Percentiles rank a stretch among this genome's conserved stretches.
Evolutionary conservation across 2,797 vertebrate genomes (phyloP).

Genomic region (Pachyuromys duprasi): DNA sequence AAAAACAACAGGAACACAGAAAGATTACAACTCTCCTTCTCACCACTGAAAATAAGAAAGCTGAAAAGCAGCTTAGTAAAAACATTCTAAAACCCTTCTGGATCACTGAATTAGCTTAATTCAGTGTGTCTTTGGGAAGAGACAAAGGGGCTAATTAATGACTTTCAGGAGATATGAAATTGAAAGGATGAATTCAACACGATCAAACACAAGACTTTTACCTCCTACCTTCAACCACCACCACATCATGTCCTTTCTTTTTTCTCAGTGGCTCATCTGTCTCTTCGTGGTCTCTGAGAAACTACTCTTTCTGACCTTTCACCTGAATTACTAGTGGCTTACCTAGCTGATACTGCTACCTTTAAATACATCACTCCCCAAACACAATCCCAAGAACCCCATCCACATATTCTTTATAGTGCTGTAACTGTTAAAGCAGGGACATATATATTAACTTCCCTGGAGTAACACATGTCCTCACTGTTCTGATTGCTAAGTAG

Average conservation of each 20-base stretch:
- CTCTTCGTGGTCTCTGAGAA: background rate
- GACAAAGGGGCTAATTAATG: slow-evolving; percentile 27
- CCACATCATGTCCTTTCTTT: background rate
- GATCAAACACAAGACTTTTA: slow-evolving; percentile 4
- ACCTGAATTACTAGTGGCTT: background rate
- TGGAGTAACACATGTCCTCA: background rate
- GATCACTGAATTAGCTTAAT: slow-evolving; percentile 30
- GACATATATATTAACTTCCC: background rate
- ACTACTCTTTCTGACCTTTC: background rate
- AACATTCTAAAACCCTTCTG: slow-evolving; percentile 15
- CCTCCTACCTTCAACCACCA: background rate
- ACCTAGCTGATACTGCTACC: background rate
- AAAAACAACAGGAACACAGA: background rate
- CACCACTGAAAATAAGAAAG: slow-evolving; percentile 30
- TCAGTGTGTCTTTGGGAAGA: slow-evolving; percentile 4
- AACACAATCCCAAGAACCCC: background rate
- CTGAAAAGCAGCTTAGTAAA: slow-evolving; percentile 51
- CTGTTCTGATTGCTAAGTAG: background rate
- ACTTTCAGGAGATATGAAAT: slow-evolving; percentile 3
- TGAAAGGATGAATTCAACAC: slow-evolving; percentile 31
- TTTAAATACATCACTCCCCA: background rate
- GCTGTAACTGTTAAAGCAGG: background rate
- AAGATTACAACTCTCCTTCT: background rate
- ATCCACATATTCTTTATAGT: background rate
- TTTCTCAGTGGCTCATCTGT: background rate